Percentiles rank a stretch among this genome's conserved stretches.
Evolutionary conservation across 2,888 invertebrate genomes (phyloP).

Genomic region (Patella ulyssiponensis): DNA sequence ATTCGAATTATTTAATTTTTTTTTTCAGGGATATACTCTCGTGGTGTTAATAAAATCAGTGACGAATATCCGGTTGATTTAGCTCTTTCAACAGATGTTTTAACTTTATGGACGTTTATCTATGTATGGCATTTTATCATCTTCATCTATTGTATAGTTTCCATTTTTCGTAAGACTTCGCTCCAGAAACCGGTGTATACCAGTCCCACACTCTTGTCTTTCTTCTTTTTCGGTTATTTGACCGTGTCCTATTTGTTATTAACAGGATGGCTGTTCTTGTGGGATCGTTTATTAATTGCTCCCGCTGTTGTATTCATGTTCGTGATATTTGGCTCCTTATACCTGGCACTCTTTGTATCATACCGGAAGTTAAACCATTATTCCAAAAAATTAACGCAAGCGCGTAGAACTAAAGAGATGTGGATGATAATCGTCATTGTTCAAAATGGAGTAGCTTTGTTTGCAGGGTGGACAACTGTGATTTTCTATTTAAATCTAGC

Average conservation of each 20-base stretch:
- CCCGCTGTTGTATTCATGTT: neutral
- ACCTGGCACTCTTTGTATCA: neutral
- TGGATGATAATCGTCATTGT: neutral
- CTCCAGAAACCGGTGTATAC: neutral
- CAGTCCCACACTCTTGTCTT: neutral
- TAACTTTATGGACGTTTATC: neutral
- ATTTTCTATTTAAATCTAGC: neutral
- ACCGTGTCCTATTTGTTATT: neutral
- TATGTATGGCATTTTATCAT: slow-evolving; percentile 6
- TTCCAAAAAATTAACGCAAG: neutral
- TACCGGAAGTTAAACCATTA: neutral
- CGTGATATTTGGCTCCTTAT: neutral
- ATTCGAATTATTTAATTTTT: too few relatives aligned
- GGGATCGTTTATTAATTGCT: neutral
- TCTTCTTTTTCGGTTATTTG: neutral
- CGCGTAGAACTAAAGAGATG: neutral
- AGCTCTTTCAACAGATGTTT: neutral
- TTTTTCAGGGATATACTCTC: neutral
- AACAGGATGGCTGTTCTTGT: neutral
- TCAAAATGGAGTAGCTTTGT: neutral
- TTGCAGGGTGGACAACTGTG: neutral
- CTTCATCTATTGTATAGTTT: neutral
- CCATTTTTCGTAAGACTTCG: neutral
- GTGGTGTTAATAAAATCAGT: neutral
- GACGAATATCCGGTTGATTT: neutral